Conservation (phyloP, 2,888 invertebrate species). For the Drosophila acutilabella region DNA sequence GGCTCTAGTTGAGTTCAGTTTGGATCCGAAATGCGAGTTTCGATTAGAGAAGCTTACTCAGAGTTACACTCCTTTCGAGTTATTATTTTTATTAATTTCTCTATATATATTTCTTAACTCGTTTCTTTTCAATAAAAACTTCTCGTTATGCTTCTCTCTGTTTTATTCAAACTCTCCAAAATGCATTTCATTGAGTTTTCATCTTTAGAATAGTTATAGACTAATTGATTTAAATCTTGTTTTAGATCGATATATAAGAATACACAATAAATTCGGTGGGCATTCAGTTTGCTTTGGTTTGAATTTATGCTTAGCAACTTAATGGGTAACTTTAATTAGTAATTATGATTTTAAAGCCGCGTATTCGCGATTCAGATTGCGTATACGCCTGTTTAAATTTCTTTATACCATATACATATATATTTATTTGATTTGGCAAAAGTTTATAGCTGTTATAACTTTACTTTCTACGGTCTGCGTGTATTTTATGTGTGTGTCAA, state of each 20-base stretch:
- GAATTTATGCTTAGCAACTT: constrained; percentile 43
- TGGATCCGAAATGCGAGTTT: constrained; percentile 3
- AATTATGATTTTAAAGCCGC: constrained; percentile 53
- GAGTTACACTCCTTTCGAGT: too few species aligned
- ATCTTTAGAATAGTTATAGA: neutral
- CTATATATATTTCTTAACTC: too few species aligned
- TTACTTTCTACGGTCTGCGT: neutral
- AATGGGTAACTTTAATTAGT: constrained; percentile 8
- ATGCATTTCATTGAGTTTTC: neutral
- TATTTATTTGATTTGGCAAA: constrained; percentile 25
- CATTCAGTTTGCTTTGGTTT: constrained; percentile 67
- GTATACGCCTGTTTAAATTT: constrained; percentile 52
- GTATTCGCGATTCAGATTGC: constrained; percentile 62
- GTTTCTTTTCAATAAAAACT: neutral
- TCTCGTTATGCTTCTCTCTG: neutral
- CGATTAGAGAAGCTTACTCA: neutral
- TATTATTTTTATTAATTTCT: too few species aligned
- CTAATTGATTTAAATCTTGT: constrained; percentile 19
- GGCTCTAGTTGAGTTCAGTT: constrained; percentile 5
- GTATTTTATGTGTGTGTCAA: constrained; percentile 13
- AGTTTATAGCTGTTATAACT: constrained; percentile 19
- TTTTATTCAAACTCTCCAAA: neutral
- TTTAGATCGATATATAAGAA: constrained; percentile 33
- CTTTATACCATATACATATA: constrained; percentile 3
- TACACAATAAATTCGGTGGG: constrained; percentile 79